A percentile compares a stretch with the other conserved stretches of the same genome.
Evolutionary conservation across 2,888 invertebrate genomes (phyloP).

Genomic region (Drosophila nigritarsus): DNA sequence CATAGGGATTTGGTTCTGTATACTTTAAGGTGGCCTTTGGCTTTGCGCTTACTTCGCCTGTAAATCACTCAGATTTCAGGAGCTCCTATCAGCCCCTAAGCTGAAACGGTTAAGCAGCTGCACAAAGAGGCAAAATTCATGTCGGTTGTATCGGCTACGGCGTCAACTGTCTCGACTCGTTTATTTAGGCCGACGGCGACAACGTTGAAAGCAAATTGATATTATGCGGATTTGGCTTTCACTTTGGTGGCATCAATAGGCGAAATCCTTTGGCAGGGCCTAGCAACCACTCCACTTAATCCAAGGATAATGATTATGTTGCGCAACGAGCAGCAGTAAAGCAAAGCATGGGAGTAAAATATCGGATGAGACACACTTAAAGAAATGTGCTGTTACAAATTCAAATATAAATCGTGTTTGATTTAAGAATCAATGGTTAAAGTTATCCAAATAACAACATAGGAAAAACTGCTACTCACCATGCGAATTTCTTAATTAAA

Average conservation of each 20-base stretch:
- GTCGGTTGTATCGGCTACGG: conserved; percentile 17
- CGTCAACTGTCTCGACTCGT: conserved; percentile 63
- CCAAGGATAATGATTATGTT: conserved; percentile 81
- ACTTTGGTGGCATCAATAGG: conserved; percentile 77
- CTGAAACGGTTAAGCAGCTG: conserved; percentile 27
- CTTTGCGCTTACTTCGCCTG: not conserved
- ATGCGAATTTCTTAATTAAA: not conserved
- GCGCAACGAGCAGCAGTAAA: conserved; percentile 58
- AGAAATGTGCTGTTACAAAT: not conserved
- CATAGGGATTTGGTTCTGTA: not conserved
- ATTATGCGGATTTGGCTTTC: conserved; percentile 82
- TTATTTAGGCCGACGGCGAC: conserved; percentile 69
- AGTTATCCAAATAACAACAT: not conserved
- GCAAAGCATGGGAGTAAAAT: not conserved
- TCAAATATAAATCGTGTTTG: not conserved
- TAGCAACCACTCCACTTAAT: conserved; percentile 65
- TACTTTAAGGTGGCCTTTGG: not conserved
- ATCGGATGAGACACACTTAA: conserved; percentile 12
- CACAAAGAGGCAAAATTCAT: conserved; percentile 32
- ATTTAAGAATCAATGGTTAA: not conserved
- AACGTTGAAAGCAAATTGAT: conserved; percentile 82
- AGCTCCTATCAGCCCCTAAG: not conserved
- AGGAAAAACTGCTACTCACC: not conserved
- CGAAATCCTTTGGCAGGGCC: conserved; percentile 73
- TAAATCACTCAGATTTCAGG: conserved; percentile 55